Percentiles rank a stretch among this genome's conserved stretches.
These are phyloP conservation scores for Thymallus thymallus DNA, from an alignment of 2,113 vertebrate species.

Conservation along the genomic window DNA sequence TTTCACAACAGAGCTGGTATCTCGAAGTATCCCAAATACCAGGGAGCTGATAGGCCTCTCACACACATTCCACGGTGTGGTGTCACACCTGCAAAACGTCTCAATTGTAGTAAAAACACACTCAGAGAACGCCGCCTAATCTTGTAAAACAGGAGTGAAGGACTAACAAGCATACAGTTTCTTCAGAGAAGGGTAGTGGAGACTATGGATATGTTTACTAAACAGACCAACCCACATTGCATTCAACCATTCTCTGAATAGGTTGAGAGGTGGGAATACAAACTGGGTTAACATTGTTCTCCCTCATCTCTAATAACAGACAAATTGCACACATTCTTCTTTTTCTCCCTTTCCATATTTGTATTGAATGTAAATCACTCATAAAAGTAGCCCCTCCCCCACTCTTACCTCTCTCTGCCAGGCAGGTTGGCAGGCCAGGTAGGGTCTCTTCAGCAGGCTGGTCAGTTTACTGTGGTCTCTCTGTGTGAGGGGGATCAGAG, in stretches of 20 bases:
- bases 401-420: conserved; percentile 88
- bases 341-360: too few species aligned
- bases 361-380: background rate
- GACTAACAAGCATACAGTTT: background rate
- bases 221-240: background rate
- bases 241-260: background rate
- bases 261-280: background rate
- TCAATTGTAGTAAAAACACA: conserved; percentile 18
- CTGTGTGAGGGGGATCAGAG: conserved; percentile 83
- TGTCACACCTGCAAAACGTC: conserved; percentile 31
- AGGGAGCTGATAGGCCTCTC: background rate
- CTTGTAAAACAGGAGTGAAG: background rate
- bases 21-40: conserved; percentile 8
- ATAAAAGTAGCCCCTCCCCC: background rate
- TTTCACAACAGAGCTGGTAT: conserved; percentile 18
- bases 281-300: background rate
- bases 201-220: background rate
- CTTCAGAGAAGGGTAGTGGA: background rate
- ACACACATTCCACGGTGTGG: conserved; percentile 37
- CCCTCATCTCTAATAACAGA: too few species aligned
- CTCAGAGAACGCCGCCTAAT: conserved; percentile 1
- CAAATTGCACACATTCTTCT: too few species aligned
- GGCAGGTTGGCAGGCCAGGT: conserved; percentile 77
- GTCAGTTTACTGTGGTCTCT: conserved; percentile 84
- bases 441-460: conserved; percentile 85